Evolutionary conservation across 2,113 vertebrate genomes (phyloP).

Genomic region (Petrocephalus microphthalmus): DNA sequence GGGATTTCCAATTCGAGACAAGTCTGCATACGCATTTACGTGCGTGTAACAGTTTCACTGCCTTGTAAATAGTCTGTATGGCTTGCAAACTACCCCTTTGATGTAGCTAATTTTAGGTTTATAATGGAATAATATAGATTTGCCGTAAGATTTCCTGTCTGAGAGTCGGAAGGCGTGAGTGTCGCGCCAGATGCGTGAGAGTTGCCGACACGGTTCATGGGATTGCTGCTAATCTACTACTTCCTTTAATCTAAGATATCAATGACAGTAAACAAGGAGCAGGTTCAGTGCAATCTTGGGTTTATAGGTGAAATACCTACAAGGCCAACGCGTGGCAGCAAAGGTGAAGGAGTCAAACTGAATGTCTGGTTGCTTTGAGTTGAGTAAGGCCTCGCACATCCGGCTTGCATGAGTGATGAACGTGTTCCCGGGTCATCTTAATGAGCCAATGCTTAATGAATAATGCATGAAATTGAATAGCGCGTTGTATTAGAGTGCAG

Average conservation of each 20-base stretch:
- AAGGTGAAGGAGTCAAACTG: neutral
- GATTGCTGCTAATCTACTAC: neutral
- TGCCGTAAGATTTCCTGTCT: no score
- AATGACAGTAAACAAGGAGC: neutral
- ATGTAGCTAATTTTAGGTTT: no score
- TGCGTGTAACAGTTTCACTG: no score
- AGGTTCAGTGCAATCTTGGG: neutral
- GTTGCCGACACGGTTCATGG: neutral
- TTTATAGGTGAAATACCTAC: neutral
- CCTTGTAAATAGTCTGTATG: no score
- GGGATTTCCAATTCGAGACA: no score
- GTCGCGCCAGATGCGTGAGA: no score
- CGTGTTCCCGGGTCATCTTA: neutral
- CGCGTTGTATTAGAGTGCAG: no score
- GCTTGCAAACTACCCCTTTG: no score
- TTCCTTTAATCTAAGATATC: neutral
- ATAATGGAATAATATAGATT: no score
- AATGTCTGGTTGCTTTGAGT: neutral
- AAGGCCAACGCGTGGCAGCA: neutral
- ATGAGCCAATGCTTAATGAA: neutral
- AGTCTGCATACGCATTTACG: no score
- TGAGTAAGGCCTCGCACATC: neutral
- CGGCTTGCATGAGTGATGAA: neutral
- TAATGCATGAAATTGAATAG: constrained; percentile 10
- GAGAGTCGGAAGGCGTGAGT: no score